Evolutionary conservation across 2,888 invertebrate genomes (phyloP), one percentile per base, ranked within the genome.

Genomic region (Ichneumon xanthorius): DNA sequence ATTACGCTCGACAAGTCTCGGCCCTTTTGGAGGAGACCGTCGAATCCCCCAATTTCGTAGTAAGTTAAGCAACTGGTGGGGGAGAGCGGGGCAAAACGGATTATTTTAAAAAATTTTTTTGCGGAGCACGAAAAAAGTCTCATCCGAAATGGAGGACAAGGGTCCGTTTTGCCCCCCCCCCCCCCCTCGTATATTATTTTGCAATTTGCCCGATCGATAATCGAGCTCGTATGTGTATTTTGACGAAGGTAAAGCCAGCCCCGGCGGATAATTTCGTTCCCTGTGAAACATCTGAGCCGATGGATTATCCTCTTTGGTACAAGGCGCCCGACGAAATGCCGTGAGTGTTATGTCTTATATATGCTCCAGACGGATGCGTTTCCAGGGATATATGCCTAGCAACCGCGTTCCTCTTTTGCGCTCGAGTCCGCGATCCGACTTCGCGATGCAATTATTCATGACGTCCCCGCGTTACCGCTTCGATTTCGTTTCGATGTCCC

Each of bases 251-350:
- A 16, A 87, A 86, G 65, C 81, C 88, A 65, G 85, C 88, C 26
- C 90, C 90, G 6, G 55, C 84, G 6, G 91, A 91, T 82, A 89
- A 90, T 87, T 91, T 89, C 80, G 86, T 89, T 72, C 88, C 89
- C 67, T 76, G 87, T 70, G 87, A 88, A 33, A 87, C 70, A 79
- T 76, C 86, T 14, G 82, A 86, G 70, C 83, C 75, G 73, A 65
- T 84, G 82, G 87, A 86, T 83, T 90, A 88, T 86, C 92, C 92
- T 33, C 88, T 90, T 22, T 92, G 92, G 92, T 91, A 90, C 88
- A 91, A 88, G 87, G 89, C 90, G 19, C 91, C 92, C 76, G 87
- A 87, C 83, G 89, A 89, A 80, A 88, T 87, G 80, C 87, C 87
- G 88, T 91, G 86, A 89, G 89, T 89, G 87, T 37, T 16, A 33